Evolutionary conservation across 2,888 invertebrate species (phyloP), one percentile per base, ranked within the genome.

Genomic region (Lasioglossum morio): DNA sequence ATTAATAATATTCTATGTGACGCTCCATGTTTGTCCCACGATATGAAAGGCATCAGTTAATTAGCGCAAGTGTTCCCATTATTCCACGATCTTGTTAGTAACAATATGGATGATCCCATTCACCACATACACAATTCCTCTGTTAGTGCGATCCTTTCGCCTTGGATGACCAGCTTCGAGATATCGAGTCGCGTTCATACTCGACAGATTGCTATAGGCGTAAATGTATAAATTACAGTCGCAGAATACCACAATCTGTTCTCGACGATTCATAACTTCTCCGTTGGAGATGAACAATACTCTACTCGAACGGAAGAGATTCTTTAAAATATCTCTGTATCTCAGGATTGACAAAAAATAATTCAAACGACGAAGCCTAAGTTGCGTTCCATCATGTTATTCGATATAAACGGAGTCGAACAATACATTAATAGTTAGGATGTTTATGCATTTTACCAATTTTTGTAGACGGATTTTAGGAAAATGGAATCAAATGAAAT

Each of bases 31-130:
- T 74, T 46, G 46, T 10, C 40, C 75, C 46, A 72, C 27, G 43
- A 72, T 27, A 53, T 75, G 69, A 78, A 84, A 23, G 30, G 79
- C 37, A 19, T 79, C 81, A 40, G 80, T 87, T 87, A 87, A 63
- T 70, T 83, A 63, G 37, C 66, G 10, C 27, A 77, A 40, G 48
- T 77, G 77, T 74, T 63, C 43, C 76, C 86, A 74, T 78, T 85
- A 74, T 81, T 81, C 66, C 77, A 66, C 37, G 37, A 76, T 66
- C 46, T 57, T 82, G 82, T 91, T 87, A 89, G 87, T 90, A 77
- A 76, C 40, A 43, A 53, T 72, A 77, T n/a, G 77, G 48, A 80
- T 86, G 82, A 87, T 92, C 91, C 93, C 92, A 93, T 93, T 88
- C 92, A 93, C 92, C 93, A 91, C 83, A 74, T 75, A 82, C 72